Percentiles rank a stretch among this genome's conserved stretches.
These are phyloP conservation scores for Chloroclysta siterata DNA, from an alignment of 2,888 invertebrate genomes.

Conservation along the genomic window DNA sequence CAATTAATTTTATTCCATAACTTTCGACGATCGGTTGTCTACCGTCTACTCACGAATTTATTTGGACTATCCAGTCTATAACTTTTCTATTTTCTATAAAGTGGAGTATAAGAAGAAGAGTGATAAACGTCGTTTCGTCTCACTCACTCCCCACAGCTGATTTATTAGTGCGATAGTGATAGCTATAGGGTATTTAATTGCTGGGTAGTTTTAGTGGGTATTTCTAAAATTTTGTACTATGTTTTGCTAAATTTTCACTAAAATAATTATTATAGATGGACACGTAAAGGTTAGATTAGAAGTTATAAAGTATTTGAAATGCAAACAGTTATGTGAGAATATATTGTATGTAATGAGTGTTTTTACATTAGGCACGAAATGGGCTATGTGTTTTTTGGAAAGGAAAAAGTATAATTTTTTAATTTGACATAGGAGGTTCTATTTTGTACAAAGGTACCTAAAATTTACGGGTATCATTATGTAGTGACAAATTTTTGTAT, in stretches of 20 bases:
- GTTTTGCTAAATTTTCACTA: slow-evolving; percentile 85
- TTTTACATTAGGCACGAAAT: slow-evolving; percentile 16
- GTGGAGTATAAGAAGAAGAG: slow-evolving; percentile 44
- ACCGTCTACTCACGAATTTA: slow-evolving; percentile 48
- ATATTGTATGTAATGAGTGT: slow-evolving; percentile 50
- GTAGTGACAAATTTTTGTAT: slow-evolving; percentile 67
- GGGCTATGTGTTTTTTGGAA: slow-evolving; percentile 23
- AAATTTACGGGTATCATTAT: slow-evolving; percentile 63
- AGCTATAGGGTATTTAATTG: slow-evolving; percentile 80
- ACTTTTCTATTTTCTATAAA: slow-evolving; percentile 33
- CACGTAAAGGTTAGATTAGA: slow-evolving; percentile 76
- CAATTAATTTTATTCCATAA: slow-evolving; percentile 1
- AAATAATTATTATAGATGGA: slow-evolving; percentile 77
- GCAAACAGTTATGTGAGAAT: slow-evolving; percentile 59
- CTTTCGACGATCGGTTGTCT: slow-evolving; percentile 32
- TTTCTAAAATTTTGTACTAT: slow-evolving; percentile 85
- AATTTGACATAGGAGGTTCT: slow-evolving; percentile 67
- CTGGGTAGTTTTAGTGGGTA: slow-evolving; percentile 81
- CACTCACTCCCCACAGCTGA: slow-evolving; percentile 65
- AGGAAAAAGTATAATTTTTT: slow-evolving; percentile 46
- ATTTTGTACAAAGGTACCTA: slow-evolving; percentile 74
- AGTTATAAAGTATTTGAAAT: slow-evolving; percentile 60
- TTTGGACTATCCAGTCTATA: slow-evolving; percentile 34
- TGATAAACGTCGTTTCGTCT: slow-evolving; percentile 41
- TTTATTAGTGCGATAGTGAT: slow-evolving; percentile 78